Conservation (phyloP, 2,888 invertebrate species). For the Chalcis sispes region DNA sequence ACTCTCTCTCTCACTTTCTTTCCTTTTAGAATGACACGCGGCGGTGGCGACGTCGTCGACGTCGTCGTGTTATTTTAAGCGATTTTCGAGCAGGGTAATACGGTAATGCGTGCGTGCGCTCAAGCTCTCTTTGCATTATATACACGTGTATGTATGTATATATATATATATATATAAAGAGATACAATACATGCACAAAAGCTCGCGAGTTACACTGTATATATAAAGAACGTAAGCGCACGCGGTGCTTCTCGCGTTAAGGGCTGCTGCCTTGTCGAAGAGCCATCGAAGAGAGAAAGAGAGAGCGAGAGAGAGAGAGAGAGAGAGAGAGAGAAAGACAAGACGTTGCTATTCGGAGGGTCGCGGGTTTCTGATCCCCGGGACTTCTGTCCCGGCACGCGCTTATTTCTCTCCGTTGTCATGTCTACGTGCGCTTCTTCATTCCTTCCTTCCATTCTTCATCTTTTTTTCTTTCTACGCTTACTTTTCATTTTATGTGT, state of each 20-base stretch:
- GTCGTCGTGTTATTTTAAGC: slow-evolving; percentile 73
- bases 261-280: slow-evolving; percentile 58
- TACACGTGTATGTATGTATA: too few species aligned
- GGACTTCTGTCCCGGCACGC: slow-evolving; percentile 72
- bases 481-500: not conserved
- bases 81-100: slow-evolving; percentile 61
- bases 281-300: slow-evolving; percentile 71
- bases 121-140: too few species aligned
- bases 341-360: slow-evolving; percentile 65
- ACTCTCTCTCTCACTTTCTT: not conserved
- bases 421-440: not conserved
- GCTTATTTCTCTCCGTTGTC: slow-evolving; percentile 43
- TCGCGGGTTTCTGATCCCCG: slow-evolving; percentile 72
- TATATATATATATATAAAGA: too few species aligned
- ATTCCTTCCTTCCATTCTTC: not conserved
- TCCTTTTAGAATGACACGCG: not conserved
- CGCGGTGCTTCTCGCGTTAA: too few species aligned
- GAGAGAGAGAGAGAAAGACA: too few species aligned
- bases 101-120: slow-evolving; percentile 17
- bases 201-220: too few species aligned
- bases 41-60: not conserved
- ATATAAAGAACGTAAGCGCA: too few species aligned
- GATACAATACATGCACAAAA: not conserved
- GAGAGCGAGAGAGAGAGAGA: too few species aligned
- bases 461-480: not conserved